Evolutionary conservation across 2,888 invertebrate genomes (phyloP), one percentile per base, ranked within the genome.

Genomic region (Amphipoea lucens): DNA sequence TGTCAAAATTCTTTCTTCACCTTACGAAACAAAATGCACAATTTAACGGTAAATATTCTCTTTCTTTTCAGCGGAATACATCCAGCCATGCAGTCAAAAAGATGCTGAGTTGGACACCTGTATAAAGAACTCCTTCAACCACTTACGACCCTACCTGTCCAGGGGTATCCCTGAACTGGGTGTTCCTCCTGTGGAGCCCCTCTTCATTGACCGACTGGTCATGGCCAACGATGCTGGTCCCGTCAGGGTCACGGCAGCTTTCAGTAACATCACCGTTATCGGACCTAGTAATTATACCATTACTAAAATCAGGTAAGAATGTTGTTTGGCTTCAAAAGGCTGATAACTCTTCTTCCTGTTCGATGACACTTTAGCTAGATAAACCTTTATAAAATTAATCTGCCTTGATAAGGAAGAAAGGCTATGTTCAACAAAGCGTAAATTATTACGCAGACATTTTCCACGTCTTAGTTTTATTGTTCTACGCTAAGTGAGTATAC

Each of bases 201-300:
- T 98, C 87, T 94, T 96, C 79, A 98, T 98, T 78, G 98, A 98
- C 69, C 97, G 97, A 80, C 96, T 98, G 86, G 97, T 98, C 69
- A 98, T 98, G 97, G 98, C 98, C 92, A 98, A 98, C 92, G 98
- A 98, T 0, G 98, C 98, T 17, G 98, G 98, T 0, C 97, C 98
- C 0, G 98, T 98, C 29, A 96, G 98, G 81, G 97, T 98, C 29
- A 97, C 98, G 17, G 98, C 98, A 0, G 95, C 97, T 0, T 98
- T 98, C 94, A 97, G 96, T 78, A 98, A 98, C 91, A 98, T 98
- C 89, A 98, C 98, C 0, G 98, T 98, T 0, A 94, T 97, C n/a
- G 98, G 98, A 62, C 98, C 98, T 29, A 98, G 98, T 90, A 98
- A 98, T 92, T 98, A 98, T 91, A 97, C 98, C 4, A 97, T 98